A percentile compares a stretch with the other conserved stretches of the same genome.
These are phyloP conservation scores for Meriones psammophilus DNA, from an alignment of 2,797 vertebrate genomes.

Conservation along the genomic window DNA sequence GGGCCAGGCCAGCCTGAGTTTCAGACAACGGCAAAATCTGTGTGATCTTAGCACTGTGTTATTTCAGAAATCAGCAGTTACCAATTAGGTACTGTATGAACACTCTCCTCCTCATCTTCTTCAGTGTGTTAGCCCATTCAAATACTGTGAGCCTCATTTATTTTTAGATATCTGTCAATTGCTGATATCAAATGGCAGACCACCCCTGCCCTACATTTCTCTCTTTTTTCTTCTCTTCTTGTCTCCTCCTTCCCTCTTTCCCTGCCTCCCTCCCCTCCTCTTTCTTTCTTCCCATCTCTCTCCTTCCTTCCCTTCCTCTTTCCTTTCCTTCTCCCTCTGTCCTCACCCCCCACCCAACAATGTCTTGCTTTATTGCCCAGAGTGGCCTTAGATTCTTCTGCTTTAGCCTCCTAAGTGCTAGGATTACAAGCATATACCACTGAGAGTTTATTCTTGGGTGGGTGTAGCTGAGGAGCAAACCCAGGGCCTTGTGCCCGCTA, in stretches of 20 bases:
- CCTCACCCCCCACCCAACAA: neutral
- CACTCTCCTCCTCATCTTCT: neutral
- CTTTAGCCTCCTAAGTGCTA: neutral
- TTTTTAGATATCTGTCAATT: neutral
- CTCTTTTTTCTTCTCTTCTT: neutral
- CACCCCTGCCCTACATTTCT: neutral
- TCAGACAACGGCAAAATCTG: neutral
- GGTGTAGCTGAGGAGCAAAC: neutral
- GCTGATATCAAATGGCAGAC: neutral
- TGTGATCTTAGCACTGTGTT: neutral
- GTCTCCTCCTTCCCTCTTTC: neutral
- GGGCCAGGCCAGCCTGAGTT: neutral
- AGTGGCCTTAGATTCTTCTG: neutral
- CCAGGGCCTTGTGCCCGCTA: no score
- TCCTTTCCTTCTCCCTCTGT: neutral
- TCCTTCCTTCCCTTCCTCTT: no score
- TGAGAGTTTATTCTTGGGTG: neutral
- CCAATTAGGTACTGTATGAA: neutral
- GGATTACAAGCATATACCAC: neutral
- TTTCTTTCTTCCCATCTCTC: accelerated
- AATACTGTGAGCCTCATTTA: neutral
- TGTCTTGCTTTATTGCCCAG: neutral
- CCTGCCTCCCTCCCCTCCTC: neutral
- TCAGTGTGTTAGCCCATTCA: neutral
- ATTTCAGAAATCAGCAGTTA: constrained; percentile 1